Percentiles rank a stretch among this genome's conserved stretches.
Conservation (phyloP, 2,113 vertebrate genomes). For the Neogale vison region DNA sequence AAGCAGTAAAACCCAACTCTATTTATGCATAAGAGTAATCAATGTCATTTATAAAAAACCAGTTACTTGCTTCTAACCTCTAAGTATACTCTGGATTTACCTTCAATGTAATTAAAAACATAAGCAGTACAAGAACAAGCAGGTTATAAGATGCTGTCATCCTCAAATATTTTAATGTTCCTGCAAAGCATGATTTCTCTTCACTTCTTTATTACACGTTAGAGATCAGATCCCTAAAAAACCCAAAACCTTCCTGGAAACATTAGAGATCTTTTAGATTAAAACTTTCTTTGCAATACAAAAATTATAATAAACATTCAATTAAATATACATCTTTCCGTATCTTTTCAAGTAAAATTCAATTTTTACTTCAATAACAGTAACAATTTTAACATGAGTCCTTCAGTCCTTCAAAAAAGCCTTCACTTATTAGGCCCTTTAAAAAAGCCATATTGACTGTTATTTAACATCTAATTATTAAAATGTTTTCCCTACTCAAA, state of each 20-base stretch:
- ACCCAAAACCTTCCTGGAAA: background rate
- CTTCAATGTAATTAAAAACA: constrained; percentile 1
- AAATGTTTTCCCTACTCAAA: background rate
- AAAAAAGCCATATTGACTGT: background rate
- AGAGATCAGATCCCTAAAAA: constrained; percentile 30
- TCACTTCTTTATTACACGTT: background rate
- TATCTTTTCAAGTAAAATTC: constrained; percentile 18
- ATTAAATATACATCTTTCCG: background rate
- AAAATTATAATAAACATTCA: background rate
- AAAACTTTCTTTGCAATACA: constrained; percentile 13
- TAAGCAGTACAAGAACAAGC: background rate
- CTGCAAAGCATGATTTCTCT: background rate
- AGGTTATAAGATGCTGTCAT: background rate
- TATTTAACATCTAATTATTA: constrained; percentile 15
- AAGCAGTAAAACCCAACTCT: background rate
- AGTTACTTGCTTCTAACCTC: background rate
- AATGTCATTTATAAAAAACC: background rate
- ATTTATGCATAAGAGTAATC: background rate
- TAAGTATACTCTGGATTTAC: background rate
- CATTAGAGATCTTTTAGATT: background rate
- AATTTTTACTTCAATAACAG: background rate
- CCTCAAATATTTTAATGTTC: background rate
- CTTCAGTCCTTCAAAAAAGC: constrained; percentile 25
- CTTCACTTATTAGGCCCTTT: background rate
- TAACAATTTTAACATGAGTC: background rate